Conservation (phyloP, 2,113 vertebrate species). For the Elephantulus edwardii region DNA sequence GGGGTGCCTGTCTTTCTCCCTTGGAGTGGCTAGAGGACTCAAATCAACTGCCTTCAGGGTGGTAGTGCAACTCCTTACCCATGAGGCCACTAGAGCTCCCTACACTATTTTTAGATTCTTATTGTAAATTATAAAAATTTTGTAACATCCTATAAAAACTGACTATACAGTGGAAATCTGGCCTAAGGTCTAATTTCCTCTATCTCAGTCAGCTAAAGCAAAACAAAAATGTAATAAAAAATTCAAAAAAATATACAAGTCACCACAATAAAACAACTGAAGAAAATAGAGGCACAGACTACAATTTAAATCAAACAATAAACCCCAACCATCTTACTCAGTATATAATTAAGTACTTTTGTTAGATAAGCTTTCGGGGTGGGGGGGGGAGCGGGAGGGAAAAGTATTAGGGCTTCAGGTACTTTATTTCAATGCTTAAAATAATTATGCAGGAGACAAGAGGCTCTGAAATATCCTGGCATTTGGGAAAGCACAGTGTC, state of each 20-base stretch:
- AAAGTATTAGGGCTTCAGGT: not conserved
- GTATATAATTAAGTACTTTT: not conserved
- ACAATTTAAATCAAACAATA: not conserved
- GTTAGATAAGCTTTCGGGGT: not conserved
- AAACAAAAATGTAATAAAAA: slow-evolving; percentile 28
- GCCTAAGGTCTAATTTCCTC: not conserved
- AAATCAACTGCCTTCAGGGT: too few species aligned
- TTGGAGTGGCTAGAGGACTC: too few species aligned
- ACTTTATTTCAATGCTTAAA: not conserved
- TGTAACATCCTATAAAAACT: slow-evolving; percentile 33
- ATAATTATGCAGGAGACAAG: not conserved
- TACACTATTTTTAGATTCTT: not conserved
- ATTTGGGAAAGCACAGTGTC: not conserved
- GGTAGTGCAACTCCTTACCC: too few species aligned
- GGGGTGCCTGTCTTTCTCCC: too few species aligned
- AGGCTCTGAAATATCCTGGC: not conserved
- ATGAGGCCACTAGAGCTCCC: too few species aligned
- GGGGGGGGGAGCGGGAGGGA: not conserved
- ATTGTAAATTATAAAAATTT: slow-evolving; percentile 31
- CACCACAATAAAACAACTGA: too few species aligned
- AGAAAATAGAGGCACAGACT: not conserved
- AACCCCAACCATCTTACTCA: not conserved
- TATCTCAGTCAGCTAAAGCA: not conserved
- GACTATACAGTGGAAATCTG: not conserved
- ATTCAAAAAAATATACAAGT: too few species aligned